These are phyloP conservation scores for Tethya wilhelma DNA, from an alignment of 37 sponge, comb jelly and placozoan genomes.

Conservation along the genomic window DNA sequence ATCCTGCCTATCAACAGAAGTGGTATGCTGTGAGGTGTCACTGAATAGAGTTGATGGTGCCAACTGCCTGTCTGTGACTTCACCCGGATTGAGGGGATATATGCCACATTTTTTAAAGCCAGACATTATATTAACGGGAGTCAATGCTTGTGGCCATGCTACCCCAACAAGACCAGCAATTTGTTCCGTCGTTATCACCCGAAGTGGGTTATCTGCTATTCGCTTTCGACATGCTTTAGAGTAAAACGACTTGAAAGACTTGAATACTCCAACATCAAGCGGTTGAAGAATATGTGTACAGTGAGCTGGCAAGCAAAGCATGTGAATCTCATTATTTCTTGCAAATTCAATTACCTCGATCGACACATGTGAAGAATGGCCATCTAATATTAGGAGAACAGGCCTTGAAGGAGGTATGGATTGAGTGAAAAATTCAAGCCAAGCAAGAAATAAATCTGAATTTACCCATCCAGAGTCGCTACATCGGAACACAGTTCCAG, in stretches of 20 bases:
- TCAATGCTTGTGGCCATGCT: too few species aligned
- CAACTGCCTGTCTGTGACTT: too few species aligned
- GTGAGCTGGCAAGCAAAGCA: conserved; percentile 60
- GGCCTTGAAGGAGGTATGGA: conserved; percentile 33
- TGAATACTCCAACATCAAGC: conserved; percentile 56
- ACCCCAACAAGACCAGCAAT: too few species aligned
- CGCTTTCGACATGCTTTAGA: conserved; percentile 59
- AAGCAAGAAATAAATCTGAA: conserved; percentile 10
- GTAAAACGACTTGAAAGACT: conserved; percentile 26
- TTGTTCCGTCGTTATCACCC: too few species aligned
- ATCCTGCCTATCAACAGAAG: not conserved
- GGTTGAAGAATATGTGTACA: conserved; percentile 65
- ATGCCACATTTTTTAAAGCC: too few species aligned
- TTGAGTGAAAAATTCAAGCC: conserved; percentile 48
- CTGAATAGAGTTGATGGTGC: too few species aligned
- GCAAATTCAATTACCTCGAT: conserved; percentile 53
- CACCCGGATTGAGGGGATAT: too few species aligned
- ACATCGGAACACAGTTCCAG: conserved; percentile 28
- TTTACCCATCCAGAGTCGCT: conserved; percentile 52
- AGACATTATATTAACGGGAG: too few species aligned
- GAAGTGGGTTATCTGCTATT: too few species aligned
- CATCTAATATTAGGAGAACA: conserved; percentile 42
- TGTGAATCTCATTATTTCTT: conserved; percentile 41
- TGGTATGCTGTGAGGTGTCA: not conserved
- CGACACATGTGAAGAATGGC: conserved; percentile 53